Percentiles rank a stretch among this genome's conserved stretches.
Evolutionary conservation across 2,797 vertebrate species (phyloP).

Genomic region (Falco rusticolus): DNA sequence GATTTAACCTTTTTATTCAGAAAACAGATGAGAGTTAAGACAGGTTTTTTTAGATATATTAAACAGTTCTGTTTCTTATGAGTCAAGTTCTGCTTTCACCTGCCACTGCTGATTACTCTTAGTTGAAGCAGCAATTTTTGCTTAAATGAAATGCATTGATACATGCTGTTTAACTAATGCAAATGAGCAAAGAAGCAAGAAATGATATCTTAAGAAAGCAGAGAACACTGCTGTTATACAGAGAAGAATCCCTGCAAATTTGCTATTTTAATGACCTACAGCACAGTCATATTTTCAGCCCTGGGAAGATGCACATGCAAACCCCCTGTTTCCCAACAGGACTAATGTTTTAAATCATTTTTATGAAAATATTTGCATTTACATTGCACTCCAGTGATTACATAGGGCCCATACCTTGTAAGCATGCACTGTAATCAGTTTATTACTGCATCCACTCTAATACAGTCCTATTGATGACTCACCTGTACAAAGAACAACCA

Average conservation of each 20-base stretch:
- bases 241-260: constrained; percentile 9
- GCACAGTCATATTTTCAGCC: constrained; percentile 30
- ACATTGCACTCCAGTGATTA: constrained; percentile 56
- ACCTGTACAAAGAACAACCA: neutral
- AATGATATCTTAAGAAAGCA: constrained; percentile 20
- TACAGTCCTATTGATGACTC: constrained; percentile 2
- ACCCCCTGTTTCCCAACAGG: constrained; percentile 3
- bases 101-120: constrained; percentile 1
- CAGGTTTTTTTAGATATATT: neutral
- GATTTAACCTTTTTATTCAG: constrained; percentile 1
- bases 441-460: constrained; percentile 13
- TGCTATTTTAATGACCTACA: constrained; percentile 47
- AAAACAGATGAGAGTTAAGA: neutral
- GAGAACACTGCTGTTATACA: neutral
- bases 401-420: constrained; percentile 16
- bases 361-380: constrained; percentile 67
- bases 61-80: neutral
- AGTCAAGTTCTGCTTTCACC: neutral
- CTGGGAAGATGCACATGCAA: constrained; percentile 20
- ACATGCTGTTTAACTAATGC: constrained; percentile 45
- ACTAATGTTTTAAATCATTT: constrained; percentile 52
- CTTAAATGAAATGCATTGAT: constrained; percentile 26
- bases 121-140: neutral
- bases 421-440: constrained; percentile 32
- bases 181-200: constrained; percentile 38